Evolutionary conservation across 2,888 invertebrate genomes (phyloP), one percentile per base, ranked within the genome.

Genomic region (Drosophila infuscata): DNA sequence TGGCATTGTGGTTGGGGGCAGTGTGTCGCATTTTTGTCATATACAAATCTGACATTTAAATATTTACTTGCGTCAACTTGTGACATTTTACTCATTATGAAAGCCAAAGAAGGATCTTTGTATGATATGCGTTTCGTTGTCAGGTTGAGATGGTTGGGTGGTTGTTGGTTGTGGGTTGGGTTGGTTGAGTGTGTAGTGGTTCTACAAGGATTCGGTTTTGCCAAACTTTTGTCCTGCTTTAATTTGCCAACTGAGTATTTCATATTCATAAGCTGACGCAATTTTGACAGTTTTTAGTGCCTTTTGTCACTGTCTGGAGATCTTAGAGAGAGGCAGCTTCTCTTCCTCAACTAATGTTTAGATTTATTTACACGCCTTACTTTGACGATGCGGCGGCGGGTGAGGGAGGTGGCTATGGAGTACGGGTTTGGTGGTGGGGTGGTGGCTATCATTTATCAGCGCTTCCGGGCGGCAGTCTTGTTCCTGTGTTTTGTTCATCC

Each of bases 21-120:
- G 7, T 29, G 30, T 17, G 5, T 49, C 29, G 38, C 38, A 36
- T 49, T 75, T 68, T 69, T 65, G 67, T 68, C 79, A 79, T 79
- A 83, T 84, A 74, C 88, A 84, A 91, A 91, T 91, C 91, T 89
- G 89, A 90, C 92, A 91, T 91, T 91, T 91, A 91, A 91, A 91
- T 91, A 91, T 92, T 91, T 91, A 89, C 91, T 91, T 86, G 85
- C 86, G 83, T 91, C 88, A 89, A 89, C 84, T 91, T 91, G 81
- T 92, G 89, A 91, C 90, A 89, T 91, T 91, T 89, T 82, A 90
- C 87, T 87, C 87, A 87, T 87, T 87, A 87, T 69, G 63, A 71
- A 72, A 74, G 72, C 57, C 70, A 70, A 69, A 72, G 70, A 56
- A 58, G 66, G 43, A 68, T 57, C 65, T 52, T 30, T 48, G 60